Conservation (phyloP, 1,140 invertebrate genomes). For the Chymomyza costata region DNA sequence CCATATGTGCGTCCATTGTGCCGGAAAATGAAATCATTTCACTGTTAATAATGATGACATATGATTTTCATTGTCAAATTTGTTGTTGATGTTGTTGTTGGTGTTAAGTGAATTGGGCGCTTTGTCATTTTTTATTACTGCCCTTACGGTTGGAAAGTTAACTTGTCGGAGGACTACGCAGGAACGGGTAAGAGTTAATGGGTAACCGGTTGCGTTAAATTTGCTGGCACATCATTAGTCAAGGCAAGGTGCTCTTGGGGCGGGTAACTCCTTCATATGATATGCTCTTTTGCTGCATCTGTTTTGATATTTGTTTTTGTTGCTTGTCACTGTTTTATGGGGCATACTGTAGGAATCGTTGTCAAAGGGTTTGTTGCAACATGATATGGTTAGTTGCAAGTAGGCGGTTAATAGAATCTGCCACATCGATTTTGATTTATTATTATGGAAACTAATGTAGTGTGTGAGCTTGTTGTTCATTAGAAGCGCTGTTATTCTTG, state of each 20-base stretch:
- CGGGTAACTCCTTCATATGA: constrained; percentile 11
- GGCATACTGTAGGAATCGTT: constrained; percentile 1
- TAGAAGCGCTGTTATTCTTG: no score
- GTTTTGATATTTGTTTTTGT: constrained; percentile 52
- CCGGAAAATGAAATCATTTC: constrained; percentile 73
- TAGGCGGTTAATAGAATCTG: constrained; percentile 23
- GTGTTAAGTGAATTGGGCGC: constrained; percentile 68
- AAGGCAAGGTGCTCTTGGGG: constrained; percentile 45
- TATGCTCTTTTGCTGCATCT: constrained; percentile 46
- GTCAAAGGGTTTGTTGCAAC: constrained; percentile 33
- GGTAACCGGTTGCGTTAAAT: constrained; percentile 67
- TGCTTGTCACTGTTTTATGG: constrained; percentile 1
- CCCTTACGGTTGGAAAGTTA: constrained; percentile 29
- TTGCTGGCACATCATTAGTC: constrained; percentile 74
- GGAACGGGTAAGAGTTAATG: constrained; percentile 7
- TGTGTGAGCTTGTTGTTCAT: no score
- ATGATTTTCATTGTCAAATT: constrained; percentile 75
- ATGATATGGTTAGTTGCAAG: constrained; percentile 14
- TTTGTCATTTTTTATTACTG: constrained; percentile 59
- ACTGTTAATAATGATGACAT: constrained; percentile 75
- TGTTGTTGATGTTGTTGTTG: constrained; percentile 29
- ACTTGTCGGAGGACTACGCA: constrained; percentile 13
- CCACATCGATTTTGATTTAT: constrained; percentile 44
- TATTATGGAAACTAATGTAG: no score
- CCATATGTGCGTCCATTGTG: constrained; percentile 63